Percentiles rank a stretch among this genome's conserved stretches.
phyloP scores from a whole-genome alignment of 2,888 invertebrate species.

The Marronus borbonicus region DNA sequence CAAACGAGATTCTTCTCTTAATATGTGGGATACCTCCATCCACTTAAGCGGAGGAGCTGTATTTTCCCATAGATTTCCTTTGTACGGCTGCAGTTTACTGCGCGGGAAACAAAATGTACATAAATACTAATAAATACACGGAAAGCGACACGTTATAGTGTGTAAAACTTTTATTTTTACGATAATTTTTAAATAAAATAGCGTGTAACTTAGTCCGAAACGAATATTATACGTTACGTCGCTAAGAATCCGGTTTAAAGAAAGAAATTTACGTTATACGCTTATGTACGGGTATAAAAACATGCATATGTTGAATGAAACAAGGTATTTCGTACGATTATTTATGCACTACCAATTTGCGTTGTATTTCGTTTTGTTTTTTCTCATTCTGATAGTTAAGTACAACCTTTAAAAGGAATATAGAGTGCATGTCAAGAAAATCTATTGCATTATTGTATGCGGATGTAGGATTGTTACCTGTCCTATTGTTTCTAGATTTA shows the following conservation, averaged over 20 bases:
- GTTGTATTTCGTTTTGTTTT: too few relatives aligned
- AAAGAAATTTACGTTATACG: constrained; percentile 12
- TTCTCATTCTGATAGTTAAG: not conserved
- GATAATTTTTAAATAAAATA: constrained; percentile 33
- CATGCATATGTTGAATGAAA: not conserved
- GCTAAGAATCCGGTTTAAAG: constrained; percentile 13
- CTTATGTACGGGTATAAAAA: not conserved
- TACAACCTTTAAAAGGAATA: not conserved
- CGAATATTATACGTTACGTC: not conserved
- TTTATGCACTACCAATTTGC: too few relatives aligned
- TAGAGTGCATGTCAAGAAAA: not conserved
- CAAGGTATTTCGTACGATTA: too few relatives aligned
- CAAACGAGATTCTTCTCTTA: constrained; percentile 25
- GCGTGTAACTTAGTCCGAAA: not conserved
- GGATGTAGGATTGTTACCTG: constrained; percentile 2
- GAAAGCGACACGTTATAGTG: constrained; percentile 26
- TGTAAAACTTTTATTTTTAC: constrained; percentile 38
- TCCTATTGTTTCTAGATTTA: constrained; percentile 15
- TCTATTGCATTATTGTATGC: not conserved
- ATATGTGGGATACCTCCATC: constrained; percentile 40
- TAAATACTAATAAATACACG: constrained; percentile 27
- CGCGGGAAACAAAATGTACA: constrained; percentile 16
- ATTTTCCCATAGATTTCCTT: constrained; percentile 26
- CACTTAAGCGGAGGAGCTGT: constrained; percentile 1
- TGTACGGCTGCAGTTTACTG: constrained; percentile 27